phyloP scores from a whole-genome alignment of 2,113 vertebrate species.

The Progne subis region DNA sequence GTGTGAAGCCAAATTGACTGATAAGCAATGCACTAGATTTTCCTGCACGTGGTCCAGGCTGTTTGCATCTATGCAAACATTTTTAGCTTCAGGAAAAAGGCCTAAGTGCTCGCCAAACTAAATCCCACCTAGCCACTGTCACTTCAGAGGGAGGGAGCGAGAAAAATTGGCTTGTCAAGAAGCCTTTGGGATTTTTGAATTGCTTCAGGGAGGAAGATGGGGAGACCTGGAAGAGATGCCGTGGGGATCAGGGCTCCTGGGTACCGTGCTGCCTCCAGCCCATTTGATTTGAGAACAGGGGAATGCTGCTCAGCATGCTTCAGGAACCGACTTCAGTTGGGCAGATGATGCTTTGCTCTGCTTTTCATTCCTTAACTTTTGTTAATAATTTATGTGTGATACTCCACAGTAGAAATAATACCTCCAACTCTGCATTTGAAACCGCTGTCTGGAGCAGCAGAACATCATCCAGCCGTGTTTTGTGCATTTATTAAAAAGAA shows the following conservation, averaged over 20 bases:
- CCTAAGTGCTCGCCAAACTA: not conserved
- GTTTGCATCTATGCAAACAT: not conserved
- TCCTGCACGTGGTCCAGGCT: slow-evolving; percentile 9
- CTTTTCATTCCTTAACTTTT: slow-evolving; percentile 20
- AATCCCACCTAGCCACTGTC: not conserved
- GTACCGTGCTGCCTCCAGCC: not conserved
- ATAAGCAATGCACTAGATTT: slow-evolving; percentile 40
- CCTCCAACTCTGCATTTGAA: not conserved
- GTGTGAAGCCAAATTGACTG: slow-evolving; percentile 16
- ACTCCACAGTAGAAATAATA: not conserved
- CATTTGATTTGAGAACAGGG: not conserved
- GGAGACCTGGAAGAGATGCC: not conserved
- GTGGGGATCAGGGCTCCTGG: not conserved
- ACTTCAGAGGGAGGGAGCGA: not conserved
- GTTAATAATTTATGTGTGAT: slow-evolving; percentile 3
- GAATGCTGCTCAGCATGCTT: not conserved
- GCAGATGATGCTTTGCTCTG: not conserved
- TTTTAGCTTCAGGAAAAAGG: not conserved
- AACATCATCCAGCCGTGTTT: not conserved
- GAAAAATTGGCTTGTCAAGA: not conserved
- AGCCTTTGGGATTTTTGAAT: not conserved
- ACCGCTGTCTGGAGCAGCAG: not conserved
- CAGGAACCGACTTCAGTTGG: not conserved
- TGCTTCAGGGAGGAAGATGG: not conserved
- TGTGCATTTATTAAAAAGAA: not conserved